Evolutionary conservation across 2,888 invertebrate species (phyloP).

Genomic region (Mantis religiosa): DNA sequence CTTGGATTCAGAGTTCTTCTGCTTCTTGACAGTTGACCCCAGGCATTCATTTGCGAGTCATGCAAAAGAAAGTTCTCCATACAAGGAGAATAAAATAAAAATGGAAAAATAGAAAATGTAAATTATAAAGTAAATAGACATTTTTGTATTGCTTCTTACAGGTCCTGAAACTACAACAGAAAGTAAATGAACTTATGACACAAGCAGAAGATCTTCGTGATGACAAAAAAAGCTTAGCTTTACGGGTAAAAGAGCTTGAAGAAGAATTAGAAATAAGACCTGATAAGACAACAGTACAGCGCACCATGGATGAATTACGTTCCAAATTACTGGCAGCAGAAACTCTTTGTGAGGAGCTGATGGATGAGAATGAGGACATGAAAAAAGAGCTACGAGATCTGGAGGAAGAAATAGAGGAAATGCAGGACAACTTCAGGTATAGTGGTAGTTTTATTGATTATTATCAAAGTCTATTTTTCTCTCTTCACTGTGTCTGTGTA

Average conservation of each 20-base stretch:
- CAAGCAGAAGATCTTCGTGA: conserved; percentile 73
- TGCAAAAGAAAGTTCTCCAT: too few species aligned
- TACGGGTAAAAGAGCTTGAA: conserved; percentile 72
- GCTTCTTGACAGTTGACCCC: too few species aligned
- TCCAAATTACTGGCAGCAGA: conserved; percentile 87
- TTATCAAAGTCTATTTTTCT: neutral
- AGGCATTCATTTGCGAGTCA: too few species aligned
- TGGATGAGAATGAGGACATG: conserved; percentile 94
- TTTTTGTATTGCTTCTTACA: conserved; percentile 35
- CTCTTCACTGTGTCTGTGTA: neutral
- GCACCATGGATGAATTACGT: conserved; percentile 66
- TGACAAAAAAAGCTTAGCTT: conserved; percentile 69
- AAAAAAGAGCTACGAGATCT: conserved; percentile 88
- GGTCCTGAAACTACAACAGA: conserved; percentile 76
- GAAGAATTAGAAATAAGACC: conserved; percentile 50
- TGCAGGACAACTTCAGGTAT: conserved; percentile 91
- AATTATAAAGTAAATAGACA: too few species aligned
- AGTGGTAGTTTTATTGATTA: too few species aligned
- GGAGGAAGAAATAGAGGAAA: conserved; percentile 97
- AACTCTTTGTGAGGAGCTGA: conserved; percentile 84
- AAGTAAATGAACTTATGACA: conserved; percentile 78
- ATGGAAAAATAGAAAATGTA: too few species aligned
- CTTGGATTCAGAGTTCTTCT: too few species aligned
- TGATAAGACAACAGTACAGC: conserved; percentile 51
- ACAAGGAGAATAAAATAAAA: too few species aligned